Percentiles rank a stretch among this genome's conserved stretches.
These are phyloP conservation scores for Drosophila pegasa DNA, from an alignment of 2,888 invertebrate species.

Conservation along the genomic window DNA sequence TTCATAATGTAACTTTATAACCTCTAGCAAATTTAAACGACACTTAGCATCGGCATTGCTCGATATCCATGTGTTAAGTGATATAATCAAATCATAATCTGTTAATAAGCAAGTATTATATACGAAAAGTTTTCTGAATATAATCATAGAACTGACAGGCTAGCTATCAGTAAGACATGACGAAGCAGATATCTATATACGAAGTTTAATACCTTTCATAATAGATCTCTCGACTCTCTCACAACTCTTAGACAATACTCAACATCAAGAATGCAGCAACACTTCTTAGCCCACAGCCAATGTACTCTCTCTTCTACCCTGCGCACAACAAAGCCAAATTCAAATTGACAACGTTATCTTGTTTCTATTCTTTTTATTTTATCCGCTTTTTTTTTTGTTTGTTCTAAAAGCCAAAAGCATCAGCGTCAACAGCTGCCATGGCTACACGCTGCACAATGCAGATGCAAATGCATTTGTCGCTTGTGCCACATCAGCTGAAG, in stretches of 20 bases:
- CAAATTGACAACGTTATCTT: slow-evolving; percentile 36
- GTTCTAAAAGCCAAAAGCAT: not conserved
- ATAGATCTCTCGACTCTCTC: too few species aligned
- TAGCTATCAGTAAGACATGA: not conserved
- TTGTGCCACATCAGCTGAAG: slow-evolving; percentile 28
- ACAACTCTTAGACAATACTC: too few species aligned
- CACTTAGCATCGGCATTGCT: too few species aligned
- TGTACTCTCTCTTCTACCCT: not conserved
- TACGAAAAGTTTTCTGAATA: too few species aligned
- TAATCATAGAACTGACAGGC: not conserved
- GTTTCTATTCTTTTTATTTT: not conserved
- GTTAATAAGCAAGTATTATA: too few species aligned
- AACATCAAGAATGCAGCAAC: not conserved
- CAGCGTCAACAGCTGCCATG: slow-evolving; percentile 6
- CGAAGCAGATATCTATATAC: too few species aligned
- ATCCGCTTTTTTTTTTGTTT: not conserved
- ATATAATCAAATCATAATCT: too few species aligned
- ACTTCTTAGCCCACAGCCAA: not conserved
- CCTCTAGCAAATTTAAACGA: too few species aligned
- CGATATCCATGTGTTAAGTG: not conserved
- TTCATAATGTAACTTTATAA: too few species aligned
- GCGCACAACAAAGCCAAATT: slow-evolving; percentile 12
- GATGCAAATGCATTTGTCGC: slow-evolving; percentile 29
- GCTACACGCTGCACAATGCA: slow-evolving; percentile 12
- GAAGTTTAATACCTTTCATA: not conserved